Base-by-base conservation (phyloP, 2,888 invertebrate genomes). In the Ormyrus thymus region DNA sequence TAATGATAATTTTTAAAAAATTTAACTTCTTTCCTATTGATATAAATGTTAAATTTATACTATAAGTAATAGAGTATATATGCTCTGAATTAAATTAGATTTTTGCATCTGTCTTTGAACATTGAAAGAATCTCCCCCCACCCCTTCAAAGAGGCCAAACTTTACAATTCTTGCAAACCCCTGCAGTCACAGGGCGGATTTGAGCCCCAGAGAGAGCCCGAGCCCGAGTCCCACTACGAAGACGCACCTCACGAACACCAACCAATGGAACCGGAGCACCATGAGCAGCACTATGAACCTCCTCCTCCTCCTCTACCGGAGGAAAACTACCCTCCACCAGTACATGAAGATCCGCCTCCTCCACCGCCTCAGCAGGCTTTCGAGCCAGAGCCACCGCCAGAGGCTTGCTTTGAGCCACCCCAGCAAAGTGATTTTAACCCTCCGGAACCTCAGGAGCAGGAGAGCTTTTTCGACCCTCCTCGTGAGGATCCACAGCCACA, bases 151-250 rank as follows among this genome's bases (percentile, higher is more conserved):
- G 4, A 29, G 29, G 64, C 62, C 10, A 66, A n/a, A 72, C n/a
- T 65, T 45, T 78, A 74, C 73, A 78, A 68, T 78, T 29, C n/a
- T 74, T 70, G 48, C 69, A 75, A 68, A 78, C 58, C 62, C 78
- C 74, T 59, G 65, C 74, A 70, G 68, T 59, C 77, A 15, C 74
- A 74, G 53, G 66, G 13, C 15, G 50, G 6, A 45, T 78, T 66
- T 58, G 62, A 73, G 51, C n/a, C 62, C 45, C 65, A 51, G 4
- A 46, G 45, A 45, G 53, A 71, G 7, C 29, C 45, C 15, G 53
- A 71, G 7, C 29, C 45, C 53, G 53, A 71, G 13, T 43, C 29
- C 10, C 48, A 43, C 9, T 8, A 68, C 45, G 51, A 62, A 15
- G 61, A 29, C 29, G 29, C 29, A 29, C 29, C 29, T 29, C 29